These are phyloP conservation scores for Porites lobata DNA, from an alignment of 92 coral and sea anemone species.

Conservation along the genomic window DNA sequence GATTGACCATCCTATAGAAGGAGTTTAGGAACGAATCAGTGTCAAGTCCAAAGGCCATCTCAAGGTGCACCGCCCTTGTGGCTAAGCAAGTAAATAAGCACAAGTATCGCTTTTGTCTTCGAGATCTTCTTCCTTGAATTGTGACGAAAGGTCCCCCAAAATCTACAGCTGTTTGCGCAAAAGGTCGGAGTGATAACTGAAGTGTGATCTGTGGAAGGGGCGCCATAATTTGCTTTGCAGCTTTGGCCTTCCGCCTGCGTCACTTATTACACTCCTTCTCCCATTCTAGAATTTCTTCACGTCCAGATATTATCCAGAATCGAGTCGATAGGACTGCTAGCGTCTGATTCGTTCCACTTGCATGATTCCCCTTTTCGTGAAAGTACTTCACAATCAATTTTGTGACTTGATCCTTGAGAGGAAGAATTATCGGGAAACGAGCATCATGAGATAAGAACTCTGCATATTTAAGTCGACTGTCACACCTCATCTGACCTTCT, in stretches of 20 bases:
- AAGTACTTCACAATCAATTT: not conserved
- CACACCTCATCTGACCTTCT: constrained; percentile 52
- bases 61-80: too few relatives aligned
- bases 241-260: not conserved
- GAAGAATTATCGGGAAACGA: constrained; percentile 48
- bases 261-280: not conserved
- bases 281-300: too few relatives aligned
- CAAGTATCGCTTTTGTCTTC: not conserved
- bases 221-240: not conserved
- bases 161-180: too few relatives aligned
- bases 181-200: too few relatives aligned
- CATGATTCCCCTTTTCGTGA: constrained; percentile 49
- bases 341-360: constrained; percentile 52
- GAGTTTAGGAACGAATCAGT: too few relatives aligned
- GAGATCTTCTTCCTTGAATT: not conserved
- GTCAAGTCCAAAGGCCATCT: too few relatives aligned
- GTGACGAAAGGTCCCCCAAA: too few relatives aligned
- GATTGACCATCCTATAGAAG: too few relatives aligned
- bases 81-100: not conserved
- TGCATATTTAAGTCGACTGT: constrained; percentile 46
- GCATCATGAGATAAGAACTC: constrained; percentile 50
- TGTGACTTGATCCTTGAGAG: constrained; percentile 6
- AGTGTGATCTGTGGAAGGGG: too few relatives aligned
- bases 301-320: too few relatives aligned
- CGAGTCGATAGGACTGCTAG: too few relatives aligned